Percentiles rank a stretch among this genome's conserved stretches.
These are phyloP conservation scores for Eurosta solidaginis DNA, from an alignment of 1,140 invertebrate species.

Conservation along the genomic window DNA sequence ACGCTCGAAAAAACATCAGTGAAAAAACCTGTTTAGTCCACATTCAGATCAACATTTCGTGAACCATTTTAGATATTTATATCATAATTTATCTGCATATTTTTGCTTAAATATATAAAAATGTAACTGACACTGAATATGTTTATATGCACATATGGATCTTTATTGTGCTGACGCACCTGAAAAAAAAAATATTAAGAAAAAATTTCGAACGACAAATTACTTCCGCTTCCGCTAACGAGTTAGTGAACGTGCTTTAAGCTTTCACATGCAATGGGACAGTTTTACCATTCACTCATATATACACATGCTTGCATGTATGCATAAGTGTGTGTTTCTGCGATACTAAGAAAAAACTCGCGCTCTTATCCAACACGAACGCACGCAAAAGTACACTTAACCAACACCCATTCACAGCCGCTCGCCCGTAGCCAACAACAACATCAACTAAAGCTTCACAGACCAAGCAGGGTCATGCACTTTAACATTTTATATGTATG, in stretches of 20 bases:
- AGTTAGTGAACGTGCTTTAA: not conserved
- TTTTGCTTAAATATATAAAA: too few species aligned
- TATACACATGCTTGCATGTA: not conserved
- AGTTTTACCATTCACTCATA: too few species aligned
- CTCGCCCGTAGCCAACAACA: not conserved
- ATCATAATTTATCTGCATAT: too few species aligned
- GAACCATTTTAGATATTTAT: too few species aligned
- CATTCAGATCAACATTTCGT: too few species aligned
- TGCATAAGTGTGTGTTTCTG: not conserved
- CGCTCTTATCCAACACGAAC: not conserved
- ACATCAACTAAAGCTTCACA: not conserved
- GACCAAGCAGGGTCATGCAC: slow-evolving; percentile 24
- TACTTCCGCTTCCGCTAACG: slow-evolving; percentile 22
- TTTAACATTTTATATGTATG: not conserved
- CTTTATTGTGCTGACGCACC: not conserved
- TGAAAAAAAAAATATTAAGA: not conserved
- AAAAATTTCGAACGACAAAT: slow-evolving; percentile 11
- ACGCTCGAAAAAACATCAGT: too few species aligned
- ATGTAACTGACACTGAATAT: too few species aligned
- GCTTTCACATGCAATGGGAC: not conserved
- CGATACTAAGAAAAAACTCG: not conserved
- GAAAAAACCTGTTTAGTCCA: too few species aligned
- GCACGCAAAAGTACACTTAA: slow-evolving; percentile 23
- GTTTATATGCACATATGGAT: not conserved
- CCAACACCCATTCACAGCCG: not conserved